phyloP scores from a whole-genome alignment of 2,888 invertebrate genomes.

The Luperina testacea region DNA sequence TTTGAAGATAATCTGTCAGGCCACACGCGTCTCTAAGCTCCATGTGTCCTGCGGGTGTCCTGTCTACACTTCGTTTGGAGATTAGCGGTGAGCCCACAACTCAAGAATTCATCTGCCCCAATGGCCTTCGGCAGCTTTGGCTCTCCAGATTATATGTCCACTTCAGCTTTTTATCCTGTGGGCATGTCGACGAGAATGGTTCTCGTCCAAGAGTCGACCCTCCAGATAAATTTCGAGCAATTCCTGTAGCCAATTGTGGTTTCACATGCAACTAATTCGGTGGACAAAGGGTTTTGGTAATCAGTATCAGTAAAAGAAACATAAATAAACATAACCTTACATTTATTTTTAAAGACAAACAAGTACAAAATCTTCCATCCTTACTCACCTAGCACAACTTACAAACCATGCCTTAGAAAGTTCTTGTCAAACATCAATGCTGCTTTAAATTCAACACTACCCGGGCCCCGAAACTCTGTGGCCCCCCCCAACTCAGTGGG shows the following conservation, averaged over 20 bases:
- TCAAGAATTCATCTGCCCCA: neutral
- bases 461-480: neutral
- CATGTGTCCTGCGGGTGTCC: neutral
- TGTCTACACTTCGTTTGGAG: neutral
- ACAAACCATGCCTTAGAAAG: constrained; percentile 51
- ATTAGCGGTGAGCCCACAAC: neutral
- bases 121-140: neutral
- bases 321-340: constrained; percentile 55
- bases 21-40: neutral
- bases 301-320: constrained; percentile 39
- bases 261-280: neutral
- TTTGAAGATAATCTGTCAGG: neutral
- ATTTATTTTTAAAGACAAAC: constrained; percentile 67
- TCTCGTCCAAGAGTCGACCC: neutral
- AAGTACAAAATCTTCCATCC: constrained; percentile 67
- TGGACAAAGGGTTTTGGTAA: neutral
- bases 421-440: constrained; percentile 34
- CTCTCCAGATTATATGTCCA: neutral
- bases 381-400: constrained; percentile 59
- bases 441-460: neutral
- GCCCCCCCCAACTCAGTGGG: no score
- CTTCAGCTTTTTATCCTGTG: neutral
- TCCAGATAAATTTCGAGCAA: neutral
- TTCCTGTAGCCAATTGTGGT: neutral
- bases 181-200: neutral